Base-by-base conservation (phyloP, 2,113 vertebrate genomes). In the Halichoeres trimaculatus region DNA sequence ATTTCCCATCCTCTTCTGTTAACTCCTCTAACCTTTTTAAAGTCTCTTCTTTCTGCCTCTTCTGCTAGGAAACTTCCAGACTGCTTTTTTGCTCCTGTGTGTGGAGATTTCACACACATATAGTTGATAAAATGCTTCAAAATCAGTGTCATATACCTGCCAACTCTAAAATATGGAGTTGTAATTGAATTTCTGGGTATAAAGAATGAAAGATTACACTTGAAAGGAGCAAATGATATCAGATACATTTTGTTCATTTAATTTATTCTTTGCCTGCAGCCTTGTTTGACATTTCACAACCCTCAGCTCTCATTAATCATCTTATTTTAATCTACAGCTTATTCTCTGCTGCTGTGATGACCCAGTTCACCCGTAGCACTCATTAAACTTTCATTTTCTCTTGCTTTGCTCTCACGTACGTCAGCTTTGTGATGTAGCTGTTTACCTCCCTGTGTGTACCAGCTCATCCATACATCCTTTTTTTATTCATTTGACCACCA, bases 371-470 rank as follows among this genome's bases (percentile, higher is more conserved):
- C 66, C 63, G 24, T 63, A 55, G 59, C 6, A 43, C 80, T 87
- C 19, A 80, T 87, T 71, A 84, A 77, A 83, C 53, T 78, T 80
- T 89, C 16, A 80, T 85, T 70, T 61, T 36, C 43, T 45, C 38
- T 45, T 43, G 41, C 19, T 7, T 24, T 17, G 66, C 68, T 70
- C 48, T 74, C 38, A 40, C 52, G 40, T 20, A 71, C 13, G 1
- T 61, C 58, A 34, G 43, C 35, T 61, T 23, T 22, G n/a, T 20
- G 63, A 56, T 64, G 47, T 47, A 38, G 22, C 26, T 59, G 51
- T 78, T 50, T 59, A 11, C 45, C 50, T 30, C 48, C n/a, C 16
- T 10, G 10, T 55, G 48, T 41, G 43, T 53, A 48, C 45, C 35
- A 41, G 47, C 14, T 55, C 36, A 34, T 45, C 58, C 56, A 45